Percentiles rank a stretch among this genome's conserved stretches.
Evolutionary conservation across 2,888 invertebrate species (phyloP).

Genomic region (Macrophya alboannulata): DNA sequence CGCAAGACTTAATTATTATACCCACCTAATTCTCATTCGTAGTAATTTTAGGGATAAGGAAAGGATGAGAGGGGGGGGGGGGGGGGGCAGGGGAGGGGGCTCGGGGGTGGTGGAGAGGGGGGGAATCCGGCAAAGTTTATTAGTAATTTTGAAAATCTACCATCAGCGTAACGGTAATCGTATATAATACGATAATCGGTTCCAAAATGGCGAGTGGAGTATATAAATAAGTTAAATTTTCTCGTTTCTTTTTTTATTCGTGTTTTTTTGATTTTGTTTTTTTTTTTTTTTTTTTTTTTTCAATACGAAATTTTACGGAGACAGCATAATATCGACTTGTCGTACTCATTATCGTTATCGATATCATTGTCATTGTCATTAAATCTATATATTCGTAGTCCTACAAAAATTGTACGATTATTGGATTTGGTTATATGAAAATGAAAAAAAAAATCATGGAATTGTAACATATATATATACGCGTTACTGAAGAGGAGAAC

Average conservation of each 20-base stretch:
- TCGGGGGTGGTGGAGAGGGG: background rate
- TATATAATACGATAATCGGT: slow-evolving; percentile 9
- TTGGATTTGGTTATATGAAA: background rate
- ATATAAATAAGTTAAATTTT: slow-evolving; percentile 16
- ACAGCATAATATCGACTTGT: background rate
- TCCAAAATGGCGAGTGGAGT: slow-evolving; percentile 23
- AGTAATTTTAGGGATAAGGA: slow-evolving; percentile 25
- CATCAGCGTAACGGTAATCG: slow-evolving; percentile 30
- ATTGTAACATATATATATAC: background rate
- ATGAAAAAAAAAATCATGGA: too few species aligned
- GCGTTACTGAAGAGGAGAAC: background rate
- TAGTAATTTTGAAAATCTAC: slow-evolving; percentile 35
- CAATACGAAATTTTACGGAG: too few species aligned
- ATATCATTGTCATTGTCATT: background rate
- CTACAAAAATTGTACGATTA: too few species aligned
- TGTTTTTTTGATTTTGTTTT: background rate
- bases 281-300: background rate
- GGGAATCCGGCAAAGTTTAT: slow-evolving; percentile 24
- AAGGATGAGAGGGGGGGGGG: background rate
- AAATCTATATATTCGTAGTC: too few species aligned
- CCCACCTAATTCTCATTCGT: slow-evolving; percentile 23
- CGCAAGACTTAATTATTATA: slow-evolving; percentile 1
- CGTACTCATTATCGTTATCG: background rate
- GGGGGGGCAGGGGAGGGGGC: background rate
- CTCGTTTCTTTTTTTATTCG: too few species aligned